Evolutionary conservation across 2,113 vertebrate species (phyloP).

Genomic region (Epinephelus cyanopodus): DNA sequence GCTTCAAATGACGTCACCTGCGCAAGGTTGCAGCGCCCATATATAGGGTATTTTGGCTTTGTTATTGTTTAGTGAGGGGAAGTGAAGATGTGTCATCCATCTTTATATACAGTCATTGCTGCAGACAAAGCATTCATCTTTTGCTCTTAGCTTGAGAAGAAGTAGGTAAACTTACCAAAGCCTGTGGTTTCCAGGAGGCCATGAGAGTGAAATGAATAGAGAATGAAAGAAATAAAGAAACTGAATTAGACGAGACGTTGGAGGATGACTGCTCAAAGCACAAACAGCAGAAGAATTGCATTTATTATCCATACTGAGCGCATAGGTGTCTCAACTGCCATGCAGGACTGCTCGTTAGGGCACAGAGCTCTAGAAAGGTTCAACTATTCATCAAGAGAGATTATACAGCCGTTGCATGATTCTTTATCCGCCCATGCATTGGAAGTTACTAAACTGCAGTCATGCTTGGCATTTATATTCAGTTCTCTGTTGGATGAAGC

Average conservation of each 20-base stretch:
- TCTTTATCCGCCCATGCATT: conserved; percentile 83
- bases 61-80: too few relatives aligned
- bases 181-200: conserved; percentile 70
- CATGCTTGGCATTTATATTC: conserved; percentile 83
- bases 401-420: conserved; percentile 72
- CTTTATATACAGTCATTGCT: too few relatives aligned
- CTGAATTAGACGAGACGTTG: conserved; percentile 62
- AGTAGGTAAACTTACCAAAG: conserved; percentile 78
- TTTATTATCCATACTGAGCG: conserved; percentile 71
- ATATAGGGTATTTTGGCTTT: too few relatives aligned
- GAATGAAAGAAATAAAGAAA: conserved; percentile 57
- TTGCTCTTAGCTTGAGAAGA: background rate
- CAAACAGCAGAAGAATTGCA: conserved; percentile 66
- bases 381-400: conserved; percentile 66
- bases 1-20: too few relatives aligned
- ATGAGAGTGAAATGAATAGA: too few relatives aligned
- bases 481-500: conserved; percentile 75
- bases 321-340: conserved; percentile 79
- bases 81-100: too few relatives aligned
- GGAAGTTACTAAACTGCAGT: conserved; percentile 76
- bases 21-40: too few relatives aligned
- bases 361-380: conserved; percentile 67
- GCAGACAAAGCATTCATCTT: background rate
- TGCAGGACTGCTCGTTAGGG: conserved; percentile 81
- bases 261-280: conserved; percentile 51